A percentile compares a stretch with the other conserved stretches of the same genome.
Evolutionary conservation across 2,797 vertebrate species (phyloP).

Genomic region (Chrosomus eos): DNA sequence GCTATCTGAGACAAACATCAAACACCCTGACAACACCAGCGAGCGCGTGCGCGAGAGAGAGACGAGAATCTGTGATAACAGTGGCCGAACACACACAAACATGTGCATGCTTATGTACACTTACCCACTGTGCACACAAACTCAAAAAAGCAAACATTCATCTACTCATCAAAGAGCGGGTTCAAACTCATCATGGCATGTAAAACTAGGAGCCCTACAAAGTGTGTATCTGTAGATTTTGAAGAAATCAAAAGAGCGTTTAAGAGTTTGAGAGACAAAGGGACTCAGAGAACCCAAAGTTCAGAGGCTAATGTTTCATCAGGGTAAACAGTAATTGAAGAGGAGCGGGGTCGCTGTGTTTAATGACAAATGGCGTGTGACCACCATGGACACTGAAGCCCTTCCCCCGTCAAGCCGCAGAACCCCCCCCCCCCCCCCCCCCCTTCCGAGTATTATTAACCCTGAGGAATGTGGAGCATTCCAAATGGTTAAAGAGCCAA

Average conservation of each 20-base stretch:
- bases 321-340: conserved; percentile 60
- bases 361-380: conserved; percentile 46
- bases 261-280: background rate
- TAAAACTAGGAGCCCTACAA: background rate
- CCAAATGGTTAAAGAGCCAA: conserved; percentile 68
- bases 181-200: conserved; percentile 15
- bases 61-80: conserved; percentile 40
- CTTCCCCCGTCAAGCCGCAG: conserved; percentile 38
- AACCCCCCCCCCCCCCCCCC: conserved; percentile 54
- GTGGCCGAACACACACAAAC: conserved; percentile 47
- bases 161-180: conserved; percentile 6
- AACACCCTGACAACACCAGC: conserved; percentile 48
- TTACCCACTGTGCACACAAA: conserved; percentile 42
- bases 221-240: background rate
- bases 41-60: background rate
- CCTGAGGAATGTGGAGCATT: conserved; percentile 72
- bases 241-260: conserved; percentile 30
- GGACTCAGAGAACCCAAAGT: conserved; percentile 6
- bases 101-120: conserved; percentile 50
- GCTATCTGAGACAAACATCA: conserved; percentile 77
- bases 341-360: conserved; percentile 24
- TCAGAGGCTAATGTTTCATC: conserved; percentile 61
- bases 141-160: conserved; percentile 30
- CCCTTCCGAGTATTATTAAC: conserved; percentile 75
- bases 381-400: conserved; percentile 16